phyloP scores from a whole-genome alignment of 2,888 invertebrate genomes.

The Lepeophtheirus nordmannii region DNA sequence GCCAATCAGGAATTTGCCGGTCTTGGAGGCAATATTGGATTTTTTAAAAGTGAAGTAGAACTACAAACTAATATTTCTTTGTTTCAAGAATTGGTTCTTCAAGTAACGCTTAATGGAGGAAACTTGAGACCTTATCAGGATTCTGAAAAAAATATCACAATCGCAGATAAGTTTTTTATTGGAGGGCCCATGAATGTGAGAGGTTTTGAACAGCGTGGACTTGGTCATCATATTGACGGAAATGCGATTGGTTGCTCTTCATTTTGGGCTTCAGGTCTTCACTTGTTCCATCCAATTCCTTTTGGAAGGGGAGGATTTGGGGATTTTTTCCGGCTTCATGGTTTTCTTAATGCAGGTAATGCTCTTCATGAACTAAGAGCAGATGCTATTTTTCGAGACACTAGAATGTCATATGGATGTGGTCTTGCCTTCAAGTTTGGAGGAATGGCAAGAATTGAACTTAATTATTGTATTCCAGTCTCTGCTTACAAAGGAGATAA shows the following conservation, averaged over 20 bases:
- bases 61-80: constrained; percentile 53
- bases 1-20: constrained; percentile 68
- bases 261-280: constrained; percentile 46
- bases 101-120: constrained; percentile 21
- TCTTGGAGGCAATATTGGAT: constrained; percentile 79
- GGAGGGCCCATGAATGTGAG: constrained; percentile 77
- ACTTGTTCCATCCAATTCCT: constrained; percentile 77
- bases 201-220: constrained; percentile 73
- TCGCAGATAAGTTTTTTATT: constrained; percentile 55
- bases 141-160: constrained; percentile 5
- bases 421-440: constrained; percentile 71
- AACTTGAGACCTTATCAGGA: constrained; percentile 8
- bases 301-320: constrained; percentile 65
- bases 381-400: constrained; percentile 9
- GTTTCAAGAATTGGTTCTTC: not conserved
- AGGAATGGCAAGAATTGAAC: constrained; percentile 72
- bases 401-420: constrained; percentile 44
- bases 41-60: constrained; percentile 62
- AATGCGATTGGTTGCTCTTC: constrained; percentile 46
- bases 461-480: constrained; percentile 79
- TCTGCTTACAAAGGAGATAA: constrained; percentile 48
- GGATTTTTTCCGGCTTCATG: constrained; percentile 69
- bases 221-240: constrained; percentile 65
- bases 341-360: constrained; percentile 77
- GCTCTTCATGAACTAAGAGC: not conserved